phyloP scores from a whole-genome alignment of 2,888 invertebrate species.

The Electrophaes corylata region DNA sequence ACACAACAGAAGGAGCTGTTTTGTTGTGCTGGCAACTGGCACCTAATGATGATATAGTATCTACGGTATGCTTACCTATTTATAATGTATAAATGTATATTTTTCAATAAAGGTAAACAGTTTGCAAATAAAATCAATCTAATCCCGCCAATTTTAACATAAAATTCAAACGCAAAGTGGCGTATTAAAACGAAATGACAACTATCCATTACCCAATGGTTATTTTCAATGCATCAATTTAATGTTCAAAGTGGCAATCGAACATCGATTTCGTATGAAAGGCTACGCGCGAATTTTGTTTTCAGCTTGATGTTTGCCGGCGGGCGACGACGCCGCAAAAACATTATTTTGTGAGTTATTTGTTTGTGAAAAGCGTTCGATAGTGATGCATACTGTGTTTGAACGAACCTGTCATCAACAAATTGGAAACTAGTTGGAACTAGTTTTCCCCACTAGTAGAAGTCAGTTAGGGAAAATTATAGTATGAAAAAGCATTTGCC shows the following conservation, averaged over 20 bases:
- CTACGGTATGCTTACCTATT: too few species aligned
- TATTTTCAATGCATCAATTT: conserved; percentile 47
- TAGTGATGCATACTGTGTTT: background rate
- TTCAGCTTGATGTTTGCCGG: conserved; percentile 22
- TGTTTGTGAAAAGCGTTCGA: background rate
- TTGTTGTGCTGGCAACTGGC: too few species aligned
- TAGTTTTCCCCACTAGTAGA: too few species aligned
- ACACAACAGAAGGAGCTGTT: too few species aligned
- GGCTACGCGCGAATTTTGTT: conserved; percentile 32
- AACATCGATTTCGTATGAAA: conserved; percentile 45
- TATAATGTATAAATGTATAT: too few species aligned
- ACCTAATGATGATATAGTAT: too few species aligned
- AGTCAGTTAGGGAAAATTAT: background rate
- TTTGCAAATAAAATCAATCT: background rate
- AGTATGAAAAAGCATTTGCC: background rate
- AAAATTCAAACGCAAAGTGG: conserved; percentile 24
- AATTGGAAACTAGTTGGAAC: background rate
- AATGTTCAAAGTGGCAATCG: conserved; percentile 44
- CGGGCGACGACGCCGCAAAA: conserved; percentile 11
- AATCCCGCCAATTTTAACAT: background rate
- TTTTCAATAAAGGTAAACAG: too few species aligned
- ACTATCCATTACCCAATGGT: conserved; percentile 31
- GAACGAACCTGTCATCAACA: background rate
- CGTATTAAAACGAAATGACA: conserved; percentile 30
- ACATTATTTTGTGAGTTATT: conserved; percentile 2